A percentile compares a stretch with the other conserved stretches of the same genome.
Conservation (phyloP, 2,113 vertebrate species). For the Cromileptes altivelis region DNA sequence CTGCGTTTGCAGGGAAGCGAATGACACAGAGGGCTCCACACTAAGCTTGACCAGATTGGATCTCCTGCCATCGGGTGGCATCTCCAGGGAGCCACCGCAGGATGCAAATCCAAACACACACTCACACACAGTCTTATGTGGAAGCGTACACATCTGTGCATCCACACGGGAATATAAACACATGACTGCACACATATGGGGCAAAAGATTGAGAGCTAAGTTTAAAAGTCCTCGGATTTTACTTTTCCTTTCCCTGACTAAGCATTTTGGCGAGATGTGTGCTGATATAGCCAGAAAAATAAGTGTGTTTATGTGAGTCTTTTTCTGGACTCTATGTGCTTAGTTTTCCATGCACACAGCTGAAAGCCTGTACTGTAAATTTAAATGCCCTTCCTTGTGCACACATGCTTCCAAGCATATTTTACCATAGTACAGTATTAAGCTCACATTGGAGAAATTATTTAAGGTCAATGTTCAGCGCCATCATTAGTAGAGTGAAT, state of each 20-base stretch:
- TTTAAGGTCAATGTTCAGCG: conserved; percentile 7
- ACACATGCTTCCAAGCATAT: conserved; percentile 24
- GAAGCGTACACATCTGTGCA: conserved; percentile 3
- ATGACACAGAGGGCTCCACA: conserved; percentile 54
- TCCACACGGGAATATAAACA: conserved; percentile 14
- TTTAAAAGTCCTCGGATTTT: conserved; percentile 35
- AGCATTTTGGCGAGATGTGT: conserved; percentile 39
- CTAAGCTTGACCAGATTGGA: conserved; percentile 69
- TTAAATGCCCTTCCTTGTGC: conserved; percentile 1
- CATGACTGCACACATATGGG: neutral
- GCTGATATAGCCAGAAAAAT: conserved; percentile 39
- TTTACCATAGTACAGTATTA: conserved; percentile 19
- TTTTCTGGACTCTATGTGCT: neutral
- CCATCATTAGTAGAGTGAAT: conserved; percentile 42
- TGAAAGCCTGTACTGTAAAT: neutral
- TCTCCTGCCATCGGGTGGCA: conserved; percentile 52
- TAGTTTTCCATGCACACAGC: neutral
- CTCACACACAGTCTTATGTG: neutral
- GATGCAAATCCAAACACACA: conserved; percentile 44
- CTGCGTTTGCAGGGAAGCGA: conserved; percentile 37
- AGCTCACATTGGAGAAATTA: conserved; percentile 20
- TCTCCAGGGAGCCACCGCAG: conserved; percentile 39
- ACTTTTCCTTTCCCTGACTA: conserved; percentile 58
- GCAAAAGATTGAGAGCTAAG: conserved; percentile 55
- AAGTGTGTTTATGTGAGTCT: neutral